Conservation (phyloP, 2,888 invertebrate species). For the Lochmaea capreae region DNA sequence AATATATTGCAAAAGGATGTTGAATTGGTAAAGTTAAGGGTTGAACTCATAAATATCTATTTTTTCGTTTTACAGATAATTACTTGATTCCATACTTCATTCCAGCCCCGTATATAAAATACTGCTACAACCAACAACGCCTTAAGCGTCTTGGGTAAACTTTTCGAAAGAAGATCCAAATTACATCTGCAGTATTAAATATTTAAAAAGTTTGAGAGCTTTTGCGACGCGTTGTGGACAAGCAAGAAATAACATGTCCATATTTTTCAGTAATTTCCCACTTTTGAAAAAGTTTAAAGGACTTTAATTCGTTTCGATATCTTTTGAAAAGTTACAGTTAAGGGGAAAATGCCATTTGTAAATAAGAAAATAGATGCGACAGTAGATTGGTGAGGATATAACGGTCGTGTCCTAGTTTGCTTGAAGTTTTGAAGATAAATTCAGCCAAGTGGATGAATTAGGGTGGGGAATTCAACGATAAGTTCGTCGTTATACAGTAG, state of each 20-base stretch:
- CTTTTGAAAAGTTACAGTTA: constrained; percentile 18
- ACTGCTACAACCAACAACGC: no score
- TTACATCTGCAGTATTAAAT: constrained; percentile 16
- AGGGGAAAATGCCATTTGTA: constrained; percentile 34
- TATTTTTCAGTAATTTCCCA: constrained; percentile 45
- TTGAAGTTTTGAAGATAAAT: constrained; percentile 4
- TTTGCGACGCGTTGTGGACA: constrained; percentile 7
- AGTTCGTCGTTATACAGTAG: neutral
- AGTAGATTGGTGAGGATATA: constrained; percentile 28
- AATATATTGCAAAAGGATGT: no score
- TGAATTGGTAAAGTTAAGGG: no score
- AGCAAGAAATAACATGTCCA: constrained; percentile 43
- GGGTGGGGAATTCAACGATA: neutral
- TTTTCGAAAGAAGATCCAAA: neutral
- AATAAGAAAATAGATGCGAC: constrained; percentile 26
- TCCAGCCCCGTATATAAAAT: no score
- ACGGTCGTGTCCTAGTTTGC: constrained; percentile 19
- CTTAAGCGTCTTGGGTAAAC: no score
- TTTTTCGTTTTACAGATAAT: no score
- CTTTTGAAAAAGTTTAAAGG: constrained; percentile 41
- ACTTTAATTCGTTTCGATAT: constrained; percentile 41
- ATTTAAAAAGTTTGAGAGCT: constrained; percentile 14
- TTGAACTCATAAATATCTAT: no score
- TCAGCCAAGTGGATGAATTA: neutral
- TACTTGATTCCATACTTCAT: no score